A percentile compares a stretch with the other conserved stretches of the same genome.
Evolutionary conservation across 2,113 vertebrate species (phyloP).

Genomic region (Chloroceryle aenea): DNA sequence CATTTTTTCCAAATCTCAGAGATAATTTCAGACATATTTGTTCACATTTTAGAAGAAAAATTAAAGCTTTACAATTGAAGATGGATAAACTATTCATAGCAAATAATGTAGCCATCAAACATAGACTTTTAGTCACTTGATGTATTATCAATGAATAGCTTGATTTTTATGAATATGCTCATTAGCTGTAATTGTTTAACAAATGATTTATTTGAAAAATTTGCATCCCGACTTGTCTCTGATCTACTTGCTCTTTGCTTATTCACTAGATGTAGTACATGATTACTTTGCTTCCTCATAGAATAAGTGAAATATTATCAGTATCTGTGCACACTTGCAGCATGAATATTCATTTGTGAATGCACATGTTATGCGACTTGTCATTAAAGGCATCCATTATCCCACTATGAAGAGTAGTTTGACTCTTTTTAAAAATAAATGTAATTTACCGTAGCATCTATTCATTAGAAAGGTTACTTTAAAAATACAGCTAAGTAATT

Average conservation of each 20-base stretch:
- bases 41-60: slow-evolving; percentile 35
- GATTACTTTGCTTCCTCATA: slow-evolving; percentile 1
- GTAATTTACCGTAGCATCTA: slow-evolving; percentile 13
- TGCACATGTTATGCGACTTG: neutral
- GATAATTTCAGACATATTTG: slow-evolving; percentile 29
- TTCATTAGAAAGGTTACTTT: slow-evolving; percentile 28
- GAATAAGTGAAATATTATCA: slow-evolving; percentile 50
- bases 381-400: slow-evolving; percentile 41
- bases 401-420: neutral
- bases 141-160: slow-evolving; percentile 56
- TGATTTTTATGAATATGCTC: slow-evolving; percentile 70
- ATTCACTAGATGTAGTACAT: slow-evolving; percentile 15
- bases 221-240: slow-evolving; percentile 41
- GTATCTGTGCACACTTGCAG: neutral
- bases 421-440: neutral
- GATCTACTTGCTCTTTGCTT: slow-evolving; percentile 44
- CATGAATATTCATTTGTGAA: slow-evolving; percentile 53
- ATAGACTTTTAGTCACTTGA: slow-evolving; percentile 44
- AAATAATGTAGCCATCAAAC: slow-evolving; percentile 59
- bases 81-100: slow-evolving; percentile 50
- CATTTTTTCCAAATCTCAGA: neutral
- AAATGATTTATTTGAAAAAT: slow-evolving; percentile 52
- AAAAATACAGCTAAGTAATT: slow-evolving; percentile 32
- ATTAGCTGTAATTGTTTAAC: slow-evolving; percentile 68
- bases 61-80: slow-evolving; percentile 17